These are phyloP conservation scores for Synanceia verrucosa DNA, from an alignment of 2,797 vertebrate species.

Conservation along the genomic window DNA sequence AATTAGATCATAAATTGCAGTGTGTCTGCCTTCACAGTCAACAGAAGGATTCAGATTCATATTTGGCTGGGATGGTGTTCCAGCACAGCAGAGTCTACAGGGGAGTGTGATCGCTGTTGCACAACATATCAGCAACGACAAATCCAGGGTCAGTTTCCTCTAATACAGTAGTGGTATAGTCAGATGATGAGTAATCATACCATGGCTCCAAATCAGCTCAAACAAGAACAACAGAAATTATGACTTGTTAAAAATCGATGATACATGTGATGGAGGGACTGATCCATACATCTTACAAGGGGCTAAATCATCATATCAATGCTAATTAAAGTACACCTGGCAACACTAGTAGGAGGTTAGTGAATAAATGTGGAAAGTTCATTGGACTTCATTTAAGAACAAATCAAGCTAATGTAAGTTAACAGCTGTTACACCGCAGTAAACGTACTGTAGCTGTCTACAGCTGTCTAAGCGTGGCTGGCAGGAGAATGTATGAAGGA, in stretches of 20 bases:
- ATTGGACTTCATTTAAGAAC: neutral
- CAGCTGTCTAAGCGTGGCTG: neutral
- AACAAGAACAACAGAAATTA: neutral
- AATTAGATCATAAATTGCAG: neutral
- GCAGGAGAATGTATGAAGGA: neutral
- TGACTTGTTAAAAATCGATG: neutral
- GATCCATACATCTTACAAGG: too few species aligned
- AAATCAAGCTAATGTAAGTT: neutral
- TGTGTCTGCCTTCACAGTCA: fast-evolving
- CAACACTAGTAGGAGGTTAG: neutral
- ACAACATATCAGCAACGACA: neutral
- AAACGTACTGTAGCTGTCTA: too few species aligned
- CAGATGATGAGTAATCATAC: neutral
- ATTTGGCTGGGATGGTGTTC: neutral
- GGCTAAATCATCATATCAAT: too few species aligned
- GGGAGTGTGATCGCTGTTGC: neutral
- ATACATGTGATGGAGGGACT: too few species aligned
- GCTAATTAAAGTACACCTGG: too few species aligned
- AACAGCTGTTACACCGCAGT: neutral
- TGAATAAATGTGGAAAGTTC: neutral
- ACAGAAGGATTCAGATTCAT: neutral
- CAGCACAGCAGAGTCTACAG: neutral
- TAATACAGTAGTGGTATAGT: neutral
- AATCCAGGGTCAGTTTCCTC: neutral
- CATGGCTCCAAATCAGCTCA: neutral